Evolutionary conservation across 2,113 vertebrate species (phyloP).

Genomic region (Osmerus eperlanus): DNA sequence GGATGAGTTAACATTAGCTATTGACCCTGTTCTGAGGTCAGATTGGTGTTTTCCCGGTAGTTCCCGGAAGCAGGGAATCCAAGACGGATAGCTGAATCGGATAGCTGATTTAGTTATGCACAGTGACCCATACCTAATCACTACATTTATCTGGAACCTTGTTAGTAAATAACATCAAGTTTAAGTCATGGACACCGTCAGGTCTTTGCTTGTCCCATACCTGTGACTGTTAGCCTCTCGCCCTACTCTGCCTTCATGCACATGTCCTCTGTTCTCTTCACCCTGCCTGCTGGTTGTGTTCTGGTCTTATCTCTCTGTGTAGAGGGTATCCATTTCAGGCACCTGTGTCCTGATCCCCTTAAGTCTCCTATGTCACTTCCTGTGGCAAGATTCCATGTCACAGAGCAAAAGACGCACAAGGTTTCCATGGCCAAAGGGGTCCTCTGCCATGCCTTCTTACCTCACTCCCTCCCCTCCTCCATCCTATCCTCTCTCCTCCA

Average conservation of each 20-base stretch:
- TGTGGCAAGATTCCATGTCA: neutral
- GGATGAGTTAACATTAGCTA: neutral
- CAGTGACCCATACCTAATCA: too few relatives aligned
- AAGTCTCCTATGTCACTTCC: conserved; percentile 1
- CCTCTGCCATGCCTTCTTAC: neutral
- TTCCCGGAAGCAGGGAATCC: neutral
- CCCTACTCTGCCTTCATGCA: neutral
- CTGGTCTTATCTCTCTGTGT: neutral
- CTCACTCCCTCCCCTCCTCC: neutral
- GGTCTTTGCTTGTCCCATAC: too few relatives aligned
- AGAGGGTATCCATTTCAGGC: neutral
- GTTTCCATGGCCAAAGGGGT: neutral
- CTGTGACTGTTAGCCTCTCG: too few relatives aligned
- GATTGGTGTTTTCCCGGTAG: neutral
- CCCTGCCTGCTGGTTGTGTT: neutral
- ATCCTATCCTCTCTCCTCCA: neutral
- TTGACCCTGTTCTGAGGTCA: neutral
- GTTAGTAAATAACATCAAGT: too few relatives aligned
- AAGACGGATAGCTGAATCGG: neutral
- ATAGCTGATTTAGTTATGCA: neutral
- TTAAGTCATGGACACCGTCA: too few relatives aligned
- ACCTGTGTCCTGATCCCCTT: neutral
- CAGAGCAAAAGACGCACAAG: neutral
- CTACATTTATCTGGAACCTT: too few relatives aligned
- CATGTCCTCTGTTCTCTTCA: neutral